Conservation (phyloP, 1,140 invertebrate genomes). For the Hestina assimilis region DNA sequence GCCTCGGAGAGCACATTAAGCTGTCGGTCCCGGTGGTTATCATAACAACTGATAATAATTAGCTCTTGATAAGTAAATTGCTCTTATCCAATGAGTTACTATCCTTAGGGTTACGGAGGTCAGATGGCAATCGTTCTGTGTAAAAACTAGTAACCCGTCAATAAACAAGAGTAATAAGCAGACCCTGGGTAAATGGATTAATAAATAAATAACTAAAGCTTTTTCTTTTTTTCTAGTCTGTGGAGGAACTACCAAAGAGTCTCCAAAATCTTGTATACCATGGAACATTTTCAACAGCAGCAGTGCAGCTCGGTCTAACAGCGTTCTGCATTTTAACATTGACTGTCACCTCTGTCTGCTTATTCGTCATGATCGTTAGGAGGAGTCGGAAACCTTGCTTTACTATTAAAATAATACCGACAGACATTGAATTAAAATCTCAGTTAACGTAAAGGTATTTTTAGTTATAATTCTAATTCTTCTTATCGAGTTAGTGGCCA, state of each 20-base stretch:
- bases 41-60: too few relatives aligned
- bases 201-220: not conserved
- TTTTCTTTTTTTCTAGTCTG: conserved; percentile 36
- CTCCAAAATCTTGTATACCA: conserved; percentile 67
- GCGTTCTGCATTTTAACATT: conserved; percentile 52
- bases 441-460: not conserved
- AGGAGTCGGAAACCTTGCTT: conserved; percentile 54
- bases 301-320: conserved; percentile 55
- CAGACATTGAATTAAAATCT: conserved; percentile 13
- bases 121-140: too few relatives aligned
- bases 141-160: too few relatives aligned
- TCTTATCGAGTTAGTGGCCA: too few relatives aligned
- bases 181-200: too few relatives aligned
- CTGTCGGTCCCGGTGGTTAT: too few relatives aligned
- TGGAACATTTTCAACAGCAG: conserved; percentile 71
- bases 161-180: too few relatives aligned
- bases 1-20: too few relatives aligned
- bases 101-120: too few relatives aligned
- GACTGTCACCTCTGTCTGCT: conserved; percentile 46
- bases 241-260: conserved; percentile 66
- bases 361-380: conserved; percentile 43
- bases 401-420: conserved; percentile 33
- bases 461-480: too few relatives aligned
- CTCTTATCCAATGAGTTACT: too few relatives aligned
- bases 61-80: too few relatives aligned